A percentile compares a stretch with the other conserved stretches of the same genome.
Conservation (phyloP, 1,140 invertebrate genomes). For the Eufriesea mexicana region DNA sequence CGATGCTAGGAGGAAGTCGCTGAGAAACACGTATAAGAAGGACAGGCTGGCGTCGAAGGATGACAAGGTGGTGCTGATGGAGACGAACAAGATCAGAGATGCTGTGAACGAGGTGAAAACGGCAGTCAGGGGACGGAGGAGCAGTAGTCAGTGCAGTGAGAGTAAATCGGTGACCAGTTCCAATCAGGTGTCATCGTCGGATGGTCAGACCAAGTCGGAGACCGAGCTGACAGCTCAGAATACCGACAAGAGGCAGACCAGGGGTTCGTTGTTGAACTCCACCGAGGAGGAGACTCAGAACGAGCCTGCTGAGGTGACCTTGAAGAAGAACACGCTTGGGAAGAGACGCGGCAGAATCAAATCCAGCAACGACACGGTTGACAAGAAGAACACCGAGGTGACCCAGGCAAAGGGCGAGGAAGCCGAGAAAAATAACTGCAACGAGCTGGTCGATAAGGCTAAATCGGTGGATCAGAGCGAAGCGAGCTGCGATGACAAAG, state of each 20-base stretch:
- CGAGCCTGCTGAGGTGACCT: neutral
- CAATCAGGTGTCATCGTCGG: neutral
- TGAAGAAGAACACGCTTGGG: slow-evolving; percentile 33
- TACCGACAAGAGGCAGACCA: slow-evolving; percentile 43
- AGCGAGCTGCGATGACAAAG: neutral
- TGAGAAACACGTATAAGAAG: slow-evolving; percentile 67
- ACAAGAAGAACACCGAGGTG: neutral
- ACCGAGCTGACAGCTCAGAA: neutral
- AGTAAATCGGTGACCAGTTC: neutral
- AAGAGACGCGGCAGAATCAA: slow-evolving; percentile 55
- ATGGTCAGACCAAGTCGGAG: slow-evolving; percentile 11
- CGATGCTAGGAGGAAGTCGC: slow-evolving; percentile 64
- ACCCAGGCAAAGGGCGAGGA: neutral
- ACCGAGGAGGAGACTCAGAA: neutral
- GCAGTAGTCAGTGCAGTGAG: neutral
- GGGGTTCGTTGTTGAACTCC: slow-evolving; percentile 24
- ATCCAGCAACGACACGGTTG: neutral
- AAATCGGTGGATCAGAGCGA: neutral
- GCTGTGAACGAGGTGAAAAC: slow-evolving; percentile 19
- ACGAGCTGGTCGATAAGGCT: neutral
- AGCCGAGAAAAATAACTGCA: neutral
- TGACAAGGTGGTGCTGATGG: neutral
- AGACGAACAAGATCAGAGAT: neutral
- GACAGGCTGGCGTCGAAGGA: neutral
- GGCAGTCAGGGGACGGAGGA: neutral